Evolutionary conservation across 2,113 vertebrate genomes (phyloP), one percentile per base, ranked within the genome.

Genomic region (Hippolais icterina): DNA sequence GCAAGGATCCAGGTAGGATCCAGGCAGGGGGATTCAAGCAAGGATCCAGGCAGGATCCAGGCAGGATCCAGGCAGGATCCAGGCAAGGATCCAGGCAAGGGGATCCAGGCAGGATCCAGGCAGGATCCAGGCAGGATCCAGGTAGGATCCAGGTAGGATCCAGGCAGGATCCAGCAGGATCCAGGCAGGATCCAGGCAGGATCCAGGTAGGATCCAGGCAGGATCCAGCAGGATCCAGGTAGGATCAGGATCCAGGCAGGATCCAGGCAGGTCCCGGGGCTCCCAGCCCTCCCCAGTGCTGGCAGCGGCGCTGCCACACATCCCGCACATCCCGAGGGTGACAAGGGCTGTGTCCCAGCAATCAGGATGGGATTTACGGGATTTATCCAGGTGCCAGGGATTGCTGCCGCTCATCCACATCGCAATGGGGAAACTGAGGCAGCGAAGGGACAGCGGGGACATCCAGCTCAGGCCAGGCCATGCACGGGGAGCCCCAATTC

Each of bases 351-450:
- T 12, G 28, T 10, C 25, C 56, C 1, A 0, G 47, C 5, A 24
- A 17, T 15, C 59, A 3, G 41, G 46, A 13, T 2, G 31, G 31
- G 20, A 12, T 70, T 49, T 6, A 17, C 1, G 23, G 24, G 18
- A 5, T 71, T 59, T 15, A 10, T 15, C 46, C 64, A 7, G 9
- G 29, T 0, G 15, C 37, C 10, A 11, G 29, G 2, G 8, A 11
- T 33, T 4, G 11, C 1, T 3, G 33, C 75, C 35, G 16, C 57
- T 66, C 75, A 75, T 4, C n/a, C 35, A 1, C 2, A 3, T 31
- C 4, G 29, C 25, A 3, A 19, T 1, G 9, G 59, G 61, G 56
- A 85, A 76, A 71, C 68, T 6, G 95, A 92, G 94, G 93, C 78
- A 77, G 47, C 0, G 9, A 53, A 74, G 37, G 37, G 15, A 47